phyloP scores from a whole-genome alignment of 2,797 vertebrate species.

The Ptychadena robeensis region DNA sequence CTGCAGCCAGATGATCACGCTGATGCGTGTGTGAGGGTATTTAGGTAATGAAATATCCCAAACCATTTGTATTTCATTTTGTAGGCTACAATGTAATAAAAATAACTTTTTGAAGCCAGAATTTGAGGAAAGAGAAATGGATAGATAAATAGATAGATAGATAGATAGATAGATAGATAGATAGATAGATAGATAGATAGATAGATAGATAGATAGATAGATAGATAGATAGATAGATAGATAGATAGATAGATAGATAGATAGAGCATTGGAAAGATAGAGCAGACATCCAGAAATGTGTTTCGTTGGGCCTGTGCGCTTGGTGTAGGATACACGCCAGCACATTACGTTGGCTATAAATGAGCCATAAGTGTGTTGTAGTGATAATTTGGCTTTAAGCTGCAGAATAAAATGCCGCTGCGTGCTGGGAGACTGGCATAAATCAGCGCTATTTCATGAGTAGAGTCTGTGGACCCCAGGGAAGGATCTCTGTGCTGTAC shows the following conservation, averaged over 20 bases:
- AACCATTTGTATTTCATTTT: no score
- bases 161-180: conserved; percentile 8
- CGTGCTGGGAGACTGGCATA: conserved; percentile 46
- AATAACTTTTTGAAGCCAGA: no score
- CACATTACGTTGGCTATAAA: conserved; percentile 13
- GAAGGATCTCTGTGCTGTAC: conserved; percentile 45
- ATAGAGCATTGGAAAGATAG: no score
- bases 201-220: conserved; percentile 23
- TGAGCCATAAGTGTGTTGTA: conserved; percentile 11
- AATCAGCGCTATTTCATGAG: conserved; percentile 45
- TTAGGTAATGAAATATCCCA: no score
- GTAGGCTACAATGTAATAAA: no score
- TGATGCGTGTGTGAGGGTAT: no score
- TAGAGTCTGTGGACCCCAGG: conserved; percentile 34
- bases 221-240: neutral
- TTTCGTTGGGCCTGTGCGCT: neutral
- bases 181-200: neutral
- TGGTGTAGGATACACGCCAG: neutral
- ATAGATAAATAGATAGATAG: neutral
- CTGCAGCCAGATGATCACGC: no score
- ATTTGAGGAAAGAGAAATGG: no score
- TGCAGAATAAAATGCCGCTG: conserved; percentile 25
- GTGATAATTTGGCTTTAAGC: conserved; percentile 40
- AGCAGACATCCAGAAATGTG: no score
- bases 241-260: no score